Evolutionary conservation across 2,888 invertebrate species (phyloP).

Genomic region (Agrochola circellaris): DNA sequence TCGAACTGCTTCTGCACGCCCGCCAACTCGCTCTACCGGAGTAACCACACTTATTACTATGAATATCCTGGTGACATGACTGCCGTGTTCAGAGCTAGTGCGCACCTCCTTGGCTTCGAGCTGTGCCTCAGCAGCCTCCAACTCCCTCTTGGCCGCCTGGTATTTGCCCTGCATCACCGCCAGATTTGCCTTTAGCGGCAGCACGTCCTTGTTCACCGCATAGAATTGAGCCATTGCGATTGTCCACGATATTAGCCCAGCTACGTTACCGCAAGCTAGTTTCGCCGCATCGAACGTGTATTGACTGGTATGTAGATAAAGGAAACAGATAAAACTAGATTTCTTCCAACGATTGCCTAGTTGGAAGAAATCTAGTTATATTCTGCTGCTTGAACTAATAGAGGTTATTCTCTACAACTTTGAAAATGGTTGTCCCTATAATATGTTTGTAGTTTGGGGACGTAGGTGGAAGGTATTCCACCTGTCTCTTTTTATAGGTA

Average conservation of each 20-base stretch:
- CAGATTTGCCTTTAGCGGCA: slow-evolving; percentile 95
- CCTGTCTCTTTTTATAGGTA: no score
- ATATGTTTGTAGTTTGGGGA: not conserved
- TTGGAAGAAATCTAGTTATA: no score
- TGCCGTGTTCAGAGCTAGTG: not conserved
- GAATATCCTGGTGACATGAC: not conserved
- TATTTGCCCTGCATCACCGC: slow-evolving; percentile 95
- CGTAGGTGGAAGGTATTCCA: no score
- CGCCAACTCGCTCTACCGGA: slow-evolving; percentile 86
- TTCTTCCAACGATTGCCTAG: not conserved
- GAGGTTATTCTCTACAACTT: not conserved
- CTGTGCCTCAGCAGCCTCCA: slow-evolving; percentile 91
- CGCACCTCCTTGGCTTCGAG: slow-evolving; percentile 88
- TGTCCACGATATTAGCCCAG: slow-evolving; percentile 97
- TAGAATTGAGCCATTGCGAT: slow-evolving; percentile 96
- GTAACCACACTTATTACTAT: slow-evolving; percentile 13
- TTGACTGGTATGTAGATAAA: slow-evolving; percentile 70
- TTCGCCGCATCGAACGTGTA: slow-evolving; percentile 96
- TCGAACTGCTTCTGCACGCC: slow-evolving; percentile 93
- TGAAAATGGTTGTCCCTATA: not conserved
- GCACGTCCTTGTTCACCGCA: slow-evolving; percentile 96
- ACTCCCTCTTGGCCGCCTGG: slow-evolving; percentile 91
- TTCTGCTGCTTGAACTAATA: not conserved
- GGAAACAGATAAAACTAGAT: not conserved
- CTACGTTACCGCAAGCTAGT: slow-evolving; percentile 97